Base-by-base conservation (phyloP, 2,888 invertebrate genomes). In the Penaeus monodon region DNA sequence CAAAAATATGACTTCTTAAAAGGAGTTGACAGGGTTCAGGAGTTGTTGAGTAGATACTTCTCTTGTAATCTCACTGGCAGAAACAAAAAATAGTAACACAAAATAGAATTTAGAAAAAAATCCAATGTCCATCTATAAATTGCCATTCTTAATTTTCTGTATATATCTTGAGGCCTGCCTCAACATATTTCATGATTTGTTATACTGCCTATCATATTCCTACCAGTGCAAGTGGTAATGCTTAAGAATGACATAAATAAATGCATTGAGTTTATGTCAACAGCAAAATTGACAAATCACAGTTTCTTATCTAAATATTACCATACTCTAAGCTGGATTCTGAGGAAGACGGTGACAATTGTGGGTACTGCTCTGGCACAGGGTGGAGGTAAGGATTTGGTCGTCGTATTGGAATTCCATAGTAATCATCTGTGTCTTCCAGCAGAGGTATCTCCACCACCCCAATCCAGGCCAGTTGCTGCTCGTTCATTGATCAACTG, bases 401-500 rank as follows among this genome's bases (percentile, higher is more conserved):
- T 74, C 90, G 82, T 29, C 90, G 70, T 22, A 86, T 85, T 27
- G 90, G 90, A 70, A 90, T 90, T 49, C 90, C 90, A 83, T 90
- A 90, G 65, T 90, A 90, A 73, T 90, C 90, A 80, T 90, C 90
- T 2, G 90, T 90, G 44, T 90, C 90, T 44, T 90, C 90, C 90
- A 38, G 90, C 90, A n/a, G 90, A 90, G 44, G 90, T 90, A 63
- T 90, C 90, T 27, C 88, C 90, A 66, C 88, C 88, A 44, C 86
- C 82, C 84, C 86, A 86, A 81, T 89, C 86, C 20, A 86, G 27
- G 14, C 79, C 88, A 24, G 85, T 73, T 24, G 85, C 88, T n/a
- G 89, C 29, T 29, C 89, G 84, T 33, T 89, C 89, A 64, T 81
- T 87, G 38, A 85, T 68, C 66, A 88, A 27, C 91, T 95, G 94